These are phyloP conservation scores for Ichneumoninae sp. DNA, from an alignment of 2,888 invertebrate species.

Conservation along the genomic window DNA sequence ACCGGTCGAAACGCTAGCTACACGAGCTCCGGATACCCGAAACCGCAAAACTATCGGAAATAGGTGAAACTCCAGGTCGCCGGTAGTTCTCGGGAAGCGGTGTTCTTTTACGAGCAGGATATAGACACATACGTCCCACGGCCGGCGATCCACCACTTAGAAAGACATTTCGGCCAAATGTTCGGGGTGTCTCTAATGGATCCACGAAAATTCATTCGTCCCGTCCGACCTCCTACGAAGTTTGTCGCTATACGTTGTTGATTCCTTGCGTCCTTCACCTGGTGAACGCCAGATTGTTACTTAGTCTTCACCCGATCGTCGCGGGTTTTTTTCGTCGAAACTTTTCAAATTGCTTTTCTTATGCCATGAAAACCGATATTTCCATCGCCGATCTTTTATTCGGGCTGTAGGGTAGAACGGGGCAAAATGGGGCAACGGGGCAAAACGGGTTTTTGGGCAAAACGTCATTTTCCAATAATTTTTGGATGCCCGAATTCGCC, in stretches of 20 bases:
- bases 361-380: background rate
- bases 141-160: constrained; percentile 71
- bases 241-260: constrained; percentile 49
- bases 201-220: constrained; percentile 76
- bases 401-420: too few relatives aligned
- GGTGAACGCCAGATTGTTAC: background rate
- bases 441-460: too few relatives aligned
- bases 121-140: constrained; percentile 65
- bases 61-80: constrained; percentile 71
- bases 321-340: constrained; percentile 24
- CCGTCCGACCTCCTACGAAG: constrained; percentile 65
- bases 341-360: constrained; percentile 41
- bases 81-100: constrained; percentile 62
- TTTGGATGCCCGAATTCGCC: too few relatives aligned
- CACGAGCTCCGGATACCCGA: constrained; percentile 45
- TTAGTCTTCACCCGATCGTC: background rate
- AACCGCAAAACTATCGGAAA: constrained; percentile 81
- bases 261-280: constrained; percentile 33
- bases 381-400: constrained; percentile 6
- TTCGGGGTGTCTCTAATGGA: constrained; percentile 70
- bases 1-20: constrained; percentile 38
- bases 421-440: too few relatives aligned
- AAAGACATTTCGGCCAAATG: constrained; percentile 75
- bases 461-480: too few relatives aligned
- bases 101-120: constrained; percentile 70